Conservation (phyloP, 2,113 vertebrate genomes). For the Procavia capensis region DNA sequence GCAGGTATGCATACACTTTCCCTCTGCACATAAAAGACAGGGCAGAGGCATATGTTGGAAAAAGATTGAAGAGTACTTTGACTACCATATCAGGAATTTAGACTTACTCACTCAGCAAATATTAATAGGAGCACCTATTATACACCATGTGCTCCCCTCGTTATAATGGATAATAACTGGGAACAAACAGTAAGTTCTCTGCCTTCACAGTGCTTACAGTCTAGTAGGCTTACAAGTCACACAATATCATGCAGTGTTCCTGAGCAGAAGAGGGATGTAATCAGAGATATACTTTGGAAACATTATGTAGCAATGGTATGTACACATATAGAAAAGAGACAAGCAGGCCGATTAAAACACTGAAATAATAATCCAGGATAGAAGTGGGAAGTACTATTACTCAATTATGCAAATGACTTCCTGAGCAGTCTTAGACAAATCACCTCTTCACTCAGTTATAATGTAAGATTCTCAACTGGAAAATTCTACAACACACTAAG, state of each 20-base stretch:
- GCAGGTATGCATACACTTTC: too few species aligned
- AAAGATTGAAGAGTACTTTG: background rate
- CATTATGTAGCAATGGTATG: background rate
- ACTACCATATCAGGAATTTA: background rate
- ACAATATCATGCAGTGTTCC: background rate
- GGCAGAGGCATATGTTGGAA: background rate
- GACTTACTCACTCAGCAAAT: background rate
- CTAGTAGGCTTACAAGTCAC: background rate
- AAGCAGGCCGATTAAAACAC: background rate
- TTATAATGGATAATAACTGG: background rate
- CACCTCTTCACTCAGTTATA: background rate
- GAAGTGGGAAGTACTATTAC: background rate
- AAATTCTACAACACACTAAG: background rate
- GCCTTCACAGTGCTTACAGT: background rate
- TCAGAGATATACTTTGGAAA: background rate
- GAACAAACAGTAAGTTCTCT: background rate
- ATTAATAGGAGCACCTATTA: background rate
- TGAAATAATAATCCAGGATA: background rate
- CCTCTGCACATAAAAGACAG: background rate
- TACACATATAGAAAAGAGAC: background rate
- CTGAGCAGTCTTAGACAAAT: background rate
- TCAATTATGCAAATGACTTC: conserved; percentile 4
- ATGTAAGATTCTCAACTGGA: background rate
- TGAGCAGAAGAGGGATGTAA: conserved; percentile 8
- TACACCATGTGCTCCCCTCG: background rate